Evolutionary conservation across 2,888 invertebrate species (phyloP), one percentile per base, ranked within the genome.

Genomic region (Drosophila lacicola): DNA sequence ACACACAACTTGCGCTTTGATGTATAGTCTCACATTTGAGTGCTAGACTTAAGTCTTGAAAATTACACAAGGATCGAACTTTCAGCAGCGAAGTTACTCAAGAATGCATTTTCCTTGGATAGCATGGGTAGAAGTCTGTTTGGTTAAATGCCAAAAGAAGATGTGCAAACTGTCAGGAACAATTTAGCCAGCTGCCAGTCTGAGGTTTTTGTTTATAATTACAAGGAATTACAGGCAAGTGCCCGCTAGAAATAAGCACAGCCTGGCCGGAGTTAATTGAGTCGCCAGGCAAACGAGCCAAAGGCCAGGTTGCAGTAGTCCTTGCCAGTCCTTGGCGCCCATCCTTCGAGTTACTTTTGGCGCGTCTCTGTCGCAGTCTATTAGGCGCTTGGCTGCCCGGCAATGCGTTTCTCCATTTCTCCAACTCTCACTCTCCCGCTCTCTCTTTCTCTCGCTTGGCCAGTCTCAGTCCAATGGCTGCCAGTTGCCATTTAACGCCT

Each of bases 401-500:
- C 60, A 54, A 53, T 47, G 39, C 47, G 13, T 33, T 14, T 8
- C 45, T 44, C 17, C 17, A 17, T 33, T 14, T 8, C 45, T 44
- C 17, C 17, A 17, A 17, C 36, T 45, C 11, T n/a, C 49, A 37
- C 29, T 13, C 37, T 25, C 25, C 11, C 56, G 19, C 13, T 42
- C 34, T 25, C 17, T 46, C 10, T 42, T 8, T 17, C 8, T 17
- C 19, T 42, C 14, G 46, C 4, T 25, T 25, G 6, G 6, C 8
- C 2, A 25, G 53, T 60, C 77, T 46, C 58, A 67, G 63, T 58
- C 74, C 29, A 69, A 51, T 79, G 61, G 41, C 71, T 88, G 80
- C 68, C 77, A 80, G 69, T 78, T 74, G 89, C 78, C 71, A 87
- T 90, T 89, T 90, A 75, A 77, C 82, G 82, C 74, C 74, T 85